A percentile compares a stretch with the other conserved stretches of the same genome.
These are phyloP conservation scores for Caenorhabditis latens DNA, from an alignment of 1,140 invertebrate species.

Conservation along the genomic window DNA sequence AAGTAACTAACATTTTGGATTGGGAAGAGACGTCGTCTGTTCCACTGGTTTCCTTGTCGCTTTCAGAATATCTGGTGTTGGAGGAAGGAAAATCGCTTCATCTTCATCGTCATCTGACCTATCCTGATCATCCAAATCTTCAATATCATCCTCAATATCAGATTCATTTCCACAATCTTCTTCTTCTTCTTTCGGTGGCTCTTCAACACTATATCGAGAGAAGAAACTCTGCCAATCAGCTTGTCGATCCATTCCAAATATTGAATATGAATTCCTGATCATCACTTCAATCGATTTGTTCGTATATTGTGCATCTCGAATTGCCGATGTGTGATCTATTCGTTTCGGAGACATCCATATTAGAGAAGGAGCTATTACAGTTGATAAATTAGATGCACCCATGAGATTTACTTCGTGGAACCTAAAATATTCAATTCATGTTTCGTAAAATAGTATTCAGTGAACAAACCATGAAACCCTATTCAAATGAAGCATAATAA, in stretches of 20 bases:
- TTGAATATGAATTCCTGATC: constrained; percentile 67
- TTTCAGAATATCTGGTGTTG: constrained; percentile 69
- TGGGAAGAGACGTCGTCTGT: constrained; percentile 58
- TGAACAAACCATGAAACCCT: constrained; percentile 72
- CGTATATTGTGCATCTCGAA: constrained; percentile 69
- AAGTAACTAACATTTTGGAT: constrained; percentile 12
- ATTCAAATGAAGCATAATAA: constrained; percentile 74
- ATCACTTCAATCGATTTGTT: constrained; percentile 53
- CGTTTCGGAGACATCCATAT: constrained; percentile 68
- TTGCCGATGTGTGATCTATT: constrained; percentile 54
- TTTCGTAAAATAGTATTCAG: not conserved
- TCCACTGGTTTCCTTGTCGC: constrained; percentile 63
- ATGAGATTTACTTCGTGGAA: constrained; percentile 75
- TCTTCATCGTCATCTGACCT: constrained; percentile 71
- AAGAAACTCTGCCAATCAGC: constrained; percentile 74
- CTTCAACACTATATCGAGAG: constrained; percentile 68
- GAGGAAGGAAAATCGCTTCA: constrained; percentile 68
- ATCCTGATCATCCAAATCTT: constrained; percentile 69
- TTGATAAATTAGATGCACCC: constrained; percentile 75
- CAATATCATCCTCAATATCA: constrained; percentile 66
- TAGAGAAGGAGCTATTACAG: constrained; percentile 76
- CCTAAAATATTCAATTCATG: constrained; percentile 56
- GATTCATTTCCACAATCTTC: constrained; percentile 67
- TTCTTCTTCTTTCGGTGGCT: constrained; percentile 69
- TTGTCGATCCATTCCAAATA: constrained; percentile 69